Evolutionary conservation across 2,113 vertebrate genomes (phyloP), one percentile per base, ranked within the genome.

Genomic region (Panurus biarmicus): DNA sequence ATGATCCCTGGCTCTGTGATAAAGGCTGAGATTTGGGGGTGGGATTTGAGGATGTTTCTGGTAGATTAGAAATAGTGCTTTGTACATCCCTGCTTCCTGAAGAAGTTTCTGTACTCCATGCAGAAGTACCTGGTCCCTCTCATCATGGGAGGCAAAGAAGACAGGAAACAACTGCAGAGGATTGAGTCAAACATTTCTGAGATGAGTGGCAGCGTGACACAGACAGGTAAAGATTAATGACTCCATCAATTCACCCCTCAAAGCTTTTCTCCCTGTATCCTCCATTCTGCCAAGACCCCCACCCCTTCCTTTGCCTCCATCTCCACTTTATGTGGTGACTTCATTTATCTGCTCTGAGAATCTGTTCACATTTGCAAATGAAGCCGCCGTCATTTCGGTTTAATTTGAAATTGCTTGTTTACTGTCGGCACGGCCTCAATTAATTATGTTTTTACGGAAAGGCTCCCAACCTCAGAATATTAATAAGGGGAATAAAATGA

Each of bases 321-420:
- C 97, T 97, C 96, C 95, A 96, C 97, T 98, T 97, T 98, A 96
- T 97, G 96, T 97, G 97, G 97, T 97, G 98, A 98, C 98, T 99
- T 99, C 99, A 99, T 99, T 99, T 99, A 99, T 99, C 99, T 99
- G 98, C 99, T 98, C 98, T 98, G 98, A 98, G 98, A 99, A 99
- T 99, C 99, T 99, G 98, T 99, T 98, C 98, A 98, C 98, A 98
- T 99, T 99, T 98, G 99, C 99, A 99, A 99, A 99, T 99, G 99
- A 99, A 98, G 98, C 98, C 97, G 98, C 99, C 99, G 98, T 99
- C 99, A 99, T 99, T 99, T 99, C 98, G 98, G 98, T 99, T 99
- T 99, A 99, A 99, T 99, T 99, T 99, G 99, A 99, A 99, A 99
- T 99, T 99, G 99, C 99, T 99, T 99, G 99, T 99, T 99, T 99